phyloP scores from a whole-genome alignment of 2,888 invertebrate species.

The Uropetala carovei region DNA sequence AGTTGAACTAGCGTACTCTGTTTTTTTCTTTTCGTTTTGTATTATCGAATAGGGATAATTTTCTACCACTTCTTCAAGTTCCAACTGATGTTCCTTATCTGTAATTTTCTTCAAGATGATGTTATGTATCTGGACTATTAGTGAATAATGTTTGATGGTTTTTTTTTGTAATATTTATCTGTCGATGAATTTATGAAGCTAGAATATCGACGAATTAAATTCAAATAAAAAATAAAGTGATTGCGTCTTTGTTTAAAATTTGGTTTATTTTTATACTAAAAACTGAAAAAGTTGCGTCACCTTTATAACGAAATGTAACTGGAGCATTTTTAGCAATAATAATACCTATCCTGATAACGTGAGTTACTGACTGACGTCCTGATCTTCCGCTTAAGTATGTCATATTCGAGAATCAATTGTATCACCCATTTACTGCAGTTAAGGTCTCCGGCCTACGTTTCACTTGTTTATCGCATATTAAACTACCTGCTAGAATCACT shows the following conservation, averaged over 20 bases:
- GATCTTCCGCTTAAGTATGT: too few relatives aligned
- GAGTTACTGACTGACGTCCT: too few relatives aligned
- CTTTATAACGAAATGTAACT: too few relatives aligned
- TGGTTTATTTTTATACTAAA: background rate
- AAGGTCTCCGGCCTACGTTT: too few relatives aligned
- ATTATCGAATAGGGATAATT: background rate
- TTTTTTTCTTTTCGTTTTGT: background rate
- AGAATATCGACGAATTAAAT: constrained; percentile 4
- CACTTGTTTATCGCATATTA: too few relatives aligned
- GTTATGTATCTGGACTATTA: background rate
- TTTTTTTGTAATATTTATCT: constrained; percentile 49
- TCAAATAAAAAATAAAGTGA: constrained; percentile 40
- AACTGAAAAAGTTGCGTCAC: too few relatives aligned
- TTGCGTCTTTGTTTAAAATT: constrained; percentile 40
- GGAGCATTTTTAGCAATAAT: too few relatives aligned
- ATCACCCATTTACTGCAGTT: too few relatives aligned
- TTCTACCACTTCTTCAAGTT: background rate
- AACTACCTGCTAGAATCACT: too few relatives aligned
- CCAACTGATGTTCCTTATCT: background rate
- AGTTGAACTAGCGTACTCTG: background rate
- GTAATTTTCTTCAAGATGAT: background rate
- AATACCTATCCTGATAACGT: too few relatives aligned
- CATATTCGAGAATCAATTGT: too few relatives aligned
- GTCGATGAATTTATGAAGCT: constrained; percentile 46
- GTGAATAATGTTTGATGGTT: constrained; percentile 36